A percentile compares a stretch with the other conserved stretches of the same genome.
Evolutionary conservation across 2,797 vertebrate genomes (phyloP).

Genomic region (Myioborus miniatus): DNA sequence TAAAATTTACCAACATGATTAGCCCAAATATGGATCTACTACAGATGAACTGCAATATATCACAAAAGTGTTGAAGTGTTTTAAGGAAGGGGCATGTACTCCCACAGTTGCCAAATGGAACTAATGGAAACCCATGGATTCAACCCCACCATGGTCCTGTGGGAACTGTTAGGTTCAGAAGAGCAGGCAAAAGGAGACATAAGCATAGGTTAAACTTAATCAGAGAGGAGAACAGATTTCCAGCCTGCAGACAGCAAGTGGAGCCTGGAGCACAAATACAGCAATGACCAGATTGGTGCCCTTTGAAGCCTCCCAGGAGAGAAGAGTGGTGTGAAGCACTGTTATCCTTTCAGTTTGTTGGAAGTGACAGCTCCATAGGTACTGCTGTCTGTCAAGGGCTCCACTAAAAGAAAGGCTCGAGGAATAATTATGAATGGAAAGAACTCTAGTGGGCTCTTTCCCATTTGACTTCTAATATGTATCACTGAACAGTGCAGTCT

Average conservation of each 20-base stretch:
- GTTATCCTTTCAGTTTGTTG: background rate
- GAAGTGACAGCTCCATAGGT: background rate
- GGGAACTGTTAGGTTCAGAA: background rate
- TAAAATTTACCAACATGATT: background rate
- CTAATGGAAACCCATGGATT: background rate
- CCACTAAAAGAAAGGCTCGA: background rate
- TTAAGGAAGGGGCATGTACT: background rate
- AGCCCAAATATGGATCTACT: background rate
- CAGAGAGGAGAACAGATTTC: background rate
- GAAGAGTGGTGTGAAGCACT: background rate
- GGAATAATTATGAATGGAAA: background rate
- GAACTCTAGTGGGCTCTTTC: background rate
- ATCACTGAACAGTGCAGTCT: background rate
- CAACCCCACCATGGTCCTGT: background rate
- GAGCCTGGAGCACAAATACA: background rate
- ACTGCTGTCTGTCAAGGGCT: background rate
- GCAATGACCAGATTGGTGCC: background rate
- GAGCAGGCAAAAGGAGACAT: background rate
- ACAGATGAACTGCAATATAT: background rate
- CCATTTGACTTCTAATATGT: background rate
- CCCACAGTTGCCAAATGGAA: background rate
- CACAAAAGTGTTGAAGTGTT: background rate
- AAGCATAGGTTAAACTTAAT: background rate
- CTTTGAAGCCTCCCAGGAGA: background rate
- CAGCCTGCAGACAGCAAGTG: background rate